Conservation (phyloP, 1,140 invertebrate genomes). For the Drosophila nigromelanica region DNA sequence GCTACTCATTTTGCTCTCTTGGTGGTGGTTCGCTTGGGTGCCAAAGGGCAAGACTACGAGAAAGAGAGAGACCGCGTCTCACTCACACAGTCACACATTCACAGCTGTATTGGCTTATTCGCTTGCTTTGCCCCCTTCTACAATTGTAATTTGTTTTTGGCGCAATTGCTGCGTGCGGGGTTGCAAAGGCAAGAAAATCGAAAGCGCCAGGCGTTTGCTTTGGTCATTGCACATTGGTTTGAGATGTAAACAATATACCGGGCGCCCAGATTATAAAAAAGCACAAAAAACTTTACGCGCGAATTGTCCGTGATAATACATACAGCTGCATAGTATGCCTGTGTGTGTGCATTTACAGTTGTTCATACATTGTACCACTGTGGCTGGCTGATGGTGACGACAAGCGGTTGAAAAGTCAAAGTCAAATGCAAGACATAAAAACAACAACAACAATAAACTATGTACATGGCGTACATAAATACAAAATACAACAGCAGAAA, state of each 20-base stretch:
- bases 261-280: slow-evolving; percentile 28
- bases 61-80: slow-evolving; percentile 6
- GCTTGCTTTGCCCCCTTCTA: slow-evolving; percentile 29
- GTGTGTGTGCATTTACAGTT: slow-evolving; percentile 9
- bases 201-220: slow-evolving; percentile 59
- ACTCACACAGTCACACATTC: slow-evolving; percentile 6
- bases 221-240: slow-evolving; percentile 48
- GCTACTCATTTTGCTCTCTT: slow-evolving; percentile 28
- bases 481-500: slow-evolving; percentile 53
- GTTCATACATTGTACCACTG: slow-evolving; percentile 26
- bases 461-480: slow-evolving; percentile 37
- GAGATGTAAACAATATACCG: slow-evolving; percentile 25
- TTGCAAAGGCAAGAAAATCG: slow-evolving; percentile 64
- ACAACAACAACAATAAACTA: slow-evolving; percentile 40
- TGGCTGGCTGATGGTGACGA: slow-evolving; percentile 30
- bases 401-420: slow-evolving; percentile 79
- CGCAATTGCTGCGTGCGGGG: slow-evolving; percentile 57
- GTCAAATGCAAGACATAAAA: slow-evolving; percentile 73
- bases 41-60: slow-evolving; percentile 24
- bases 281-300: slow-evolving; percentile 13
- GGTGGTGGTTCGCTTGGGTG: slow-evolving; percentile 14
- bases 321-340: not conserved
- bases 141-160: slow-evolving; percentile 20
- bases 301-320: slow-evolving; percentile 22
- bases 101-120: slow-evolving; percentile 51